phyloP scores from a whole-genome alignment of 1,140 invertebrate species.

The Chrysoperla carnea region DNA sequence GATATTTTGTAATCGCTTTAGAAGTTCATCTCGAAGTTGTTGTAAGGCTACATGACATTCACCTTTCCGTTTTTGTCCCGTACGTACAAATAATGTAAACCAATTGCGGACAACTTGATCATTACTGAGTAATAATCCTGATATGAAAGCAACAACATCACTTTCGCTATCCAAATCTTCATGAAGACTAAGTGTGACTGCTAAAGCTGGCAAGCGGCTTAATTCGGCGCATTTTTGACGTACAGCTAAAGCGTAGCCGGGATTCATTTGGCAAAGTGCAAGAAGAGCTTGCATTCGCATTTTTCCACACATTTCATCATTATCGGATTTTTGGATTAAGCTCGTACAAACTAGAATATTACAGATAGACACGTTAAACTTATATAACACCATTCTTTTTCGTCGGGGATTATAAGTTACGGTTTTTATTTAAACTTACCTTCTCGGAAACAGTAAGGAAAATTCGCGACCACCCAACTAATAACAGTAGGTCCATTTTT shows the following conservation, averaged over 20 bases:
- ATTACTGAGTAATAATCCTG: constrained; percentile 75
- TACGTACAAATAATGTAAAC: constrained; percentile 83
- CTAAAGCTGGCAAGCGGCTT: constrained; percentile 74
- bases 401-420: no score
- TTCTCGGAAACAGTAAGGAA: constrained; percentile 84
- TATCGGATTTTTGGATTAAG: constrained; percentile 74
- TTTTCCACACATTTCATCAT: constrained; percentile 61
- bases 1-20: constrained; percentile 46
- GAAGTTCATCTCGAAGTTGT: constrained; percentile 58
- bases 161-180: constrained; percentile 19
- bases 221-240: constrained; percentile 73
- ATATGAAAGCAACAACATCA: constrained; percentile 67
- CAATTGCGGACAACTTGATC: constrained; percentile 72
- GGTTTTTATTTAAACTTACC: constrained; percentile 26
- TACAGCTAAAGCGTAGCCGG: constrained; percentile 62
- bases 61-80: constrained; percentile 75
- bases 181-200: constrained; percentile 49
- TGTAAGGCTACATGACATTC: constrained; percentile 56
- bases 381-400: no score
- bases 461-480: constrained; percentile 77
- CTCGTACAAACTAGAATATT: constrained; percentile 60
- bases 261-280: constrained; percentile 79
- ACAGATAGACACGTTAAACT: constrained; percentile 12
- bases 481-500: constrained; percentile 81
- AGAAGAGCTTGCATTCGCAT: constrained; percentile 55